Conservation (phyloP, 1,140 invertebrate species). For the Apis florea region DNA sequence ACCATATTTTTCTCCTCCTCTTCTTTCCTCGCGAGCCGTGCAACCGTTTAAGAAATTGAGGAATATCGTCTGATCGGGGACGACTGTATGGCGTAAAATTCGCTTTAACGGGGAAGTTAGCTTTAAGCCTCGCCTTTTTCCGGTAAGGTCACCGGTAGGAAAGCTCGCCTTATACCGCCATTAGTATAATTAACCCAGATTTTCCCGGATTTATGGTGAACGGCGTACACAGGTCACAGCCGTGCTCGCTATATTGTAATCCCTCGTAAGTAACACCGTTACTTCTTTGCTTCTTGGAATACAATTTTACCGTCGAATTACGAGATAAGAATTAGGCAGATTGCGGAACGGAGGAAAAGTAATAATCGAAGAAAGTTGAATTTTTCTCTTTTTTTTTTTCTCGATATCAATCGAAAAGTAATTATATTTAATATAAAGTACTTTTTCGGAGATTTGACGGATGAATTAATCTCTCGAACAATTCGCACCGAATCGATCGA, state of each 20-base stretch:
- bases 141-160: constrained; percentile 55
- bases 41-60: neutral
- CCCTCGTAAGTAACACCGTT: constrained; percentile 45
- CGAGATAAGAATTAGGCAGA: neutral
- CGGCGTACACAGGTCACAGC: constrained; percentile 63
- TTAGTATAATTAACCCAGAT: constrained; percentile 76
- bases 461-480: too few relatives aligned
- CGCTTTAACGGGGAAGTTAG: constrained; percentile 45
- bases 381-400: too few relatives aligned
- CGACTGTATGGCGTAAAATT: constrained; percentile 40
- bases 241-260: constrained; percentile 44
- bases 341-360: neutral
- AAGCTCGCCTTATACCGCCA: constrained; percentile 66
- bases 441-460: too few relatives aligned
- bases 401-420: too few relatives aligned
- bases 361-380: too few relatives aligned
- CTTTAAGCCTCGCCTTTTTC: constrained; percentile 59
- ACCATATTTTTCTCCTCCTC: neutral
- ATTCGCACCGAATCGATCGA: neutral
- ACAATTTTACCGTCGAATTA: neutral
- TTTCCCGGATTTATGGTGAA: constrained; percentile 75
- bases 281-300: neutral
- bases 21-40: neutral
- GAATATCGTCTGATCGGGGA: constrained; percentile 1
- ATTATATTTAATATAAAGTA: too few relatives aligned